A percentile compares a stretch with the other conserved stretches of the same genome.
phyloP scores from a whole-genome alignment of 2,888 invertebrate species.

The Dryobota labecula region DNA sequence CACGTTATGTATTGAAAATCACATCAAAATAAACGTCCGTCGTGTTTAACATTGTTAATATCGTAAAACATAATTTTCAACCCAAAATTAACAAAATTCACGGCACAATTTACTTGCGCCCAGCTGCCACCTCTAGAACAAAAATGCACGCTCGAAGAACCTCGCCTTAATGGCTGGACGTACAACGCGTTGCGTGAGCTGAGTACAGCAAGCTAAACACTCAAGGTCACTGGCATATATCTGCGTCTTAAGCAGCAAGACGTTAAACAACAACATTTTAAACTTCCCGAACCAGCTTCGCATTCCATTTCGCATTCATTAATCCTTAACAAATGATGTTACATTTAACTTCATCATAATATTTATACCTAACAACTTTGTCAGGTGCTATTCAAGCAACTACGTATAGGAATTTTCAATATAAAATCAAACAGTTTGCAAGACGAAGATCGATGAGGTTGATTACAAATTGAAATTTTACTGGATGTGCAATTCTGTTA shows the following conservation, averaged over 20 bases:
- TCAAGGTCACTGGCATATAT: no score
- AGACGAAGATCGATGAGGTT: background rate
- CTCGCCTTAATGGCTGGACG: no score
- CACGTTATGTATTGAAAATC: no score
- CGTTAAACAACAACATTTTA: background rate
- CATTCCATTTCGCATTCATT: background rate
- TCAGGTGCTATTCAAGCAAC: constrained; percentile 3
- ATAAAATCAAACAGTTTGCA: constrained; percentile 4
- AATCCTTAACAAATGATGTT: background rate
- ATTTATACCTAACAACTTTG: background rate
- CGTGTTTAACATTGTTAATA: no score
- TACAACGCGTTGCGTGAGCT: no score
- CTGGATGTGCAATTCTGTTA: background rate
- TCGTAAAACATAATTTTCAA: no score
- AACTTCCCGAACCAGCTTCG: background rate
- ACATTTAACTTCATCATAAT: background rate
- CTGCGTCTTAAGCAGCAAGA: background rate
- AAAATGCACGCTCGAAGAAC: no score
- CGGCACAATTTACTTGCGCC: no score
- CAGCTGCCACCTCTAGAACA: no score
- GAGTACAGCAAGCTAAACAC: no score
- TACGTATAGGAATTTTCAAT: background rate
- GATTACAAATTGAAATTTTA: background rate
- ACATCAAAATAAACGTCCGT: no score
- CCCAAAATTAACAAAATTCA: no score